Evolutionary conservation across 2,888 invertebrate species (phyloP), one percentile per base, ranked within the genome.

Genomic region (Philereme transversata): DNA sequence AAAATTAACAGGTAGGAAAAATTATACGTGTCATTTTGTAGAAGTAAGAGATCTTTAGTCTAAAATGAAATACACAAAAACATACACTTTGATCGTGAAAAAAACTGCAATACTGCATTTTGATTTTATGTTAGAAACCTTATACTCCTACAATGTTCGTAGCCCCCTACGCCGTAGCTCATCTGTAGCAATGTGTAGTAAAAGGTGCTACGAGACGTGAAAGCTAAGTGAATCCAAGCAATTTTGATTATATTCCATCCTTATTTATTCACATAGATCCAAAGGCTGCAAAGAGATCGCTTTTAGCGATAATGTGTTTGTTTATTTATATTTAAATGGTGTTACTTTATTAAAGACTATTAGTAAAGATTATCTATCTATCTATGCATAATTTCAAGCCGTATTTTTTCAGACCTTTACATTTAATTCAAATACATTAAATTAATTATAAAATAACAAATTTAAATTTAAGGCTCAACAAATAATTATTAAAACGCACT

Each of bases 151-250:
- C 6, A 40, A 40, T 40, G 40, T 47, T 48, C 59, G 60, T 60
- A 60, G 60, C 45, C 8, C 46, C 46, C 72, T 71, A 69, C 70
- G 72, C 22, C 72, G 72, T 72, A 72, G 69, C 22, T 38, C 10
- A 34, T 46, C 22, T 22, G 65, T 67, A 62, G 55, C 51, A 54
- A 38, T 46, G 8, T 5, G 46, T 40, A 40, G 40, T 8, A 40
- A 5, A 6, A 40, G 7, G 40, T 40, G 6, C 40, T 40, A 40
- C 40, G 40, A 40, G 40, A 6, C 5, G 40, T 40, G 6, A 40
- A 4, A 6, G 6, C 7, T 6, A 4, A 40, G 40, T 7, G 4
- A 40, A 4, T 40, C 8, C 6, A 8, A 8, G 6, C 8, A 5
- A 5, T 8, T 40, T 40, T 8, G 40, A 40, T 40, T 38, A 40